Base-by-base conservation (phyloP, 2,888 invertebrate species). In the Anoplius nigerrimus region DNA sequence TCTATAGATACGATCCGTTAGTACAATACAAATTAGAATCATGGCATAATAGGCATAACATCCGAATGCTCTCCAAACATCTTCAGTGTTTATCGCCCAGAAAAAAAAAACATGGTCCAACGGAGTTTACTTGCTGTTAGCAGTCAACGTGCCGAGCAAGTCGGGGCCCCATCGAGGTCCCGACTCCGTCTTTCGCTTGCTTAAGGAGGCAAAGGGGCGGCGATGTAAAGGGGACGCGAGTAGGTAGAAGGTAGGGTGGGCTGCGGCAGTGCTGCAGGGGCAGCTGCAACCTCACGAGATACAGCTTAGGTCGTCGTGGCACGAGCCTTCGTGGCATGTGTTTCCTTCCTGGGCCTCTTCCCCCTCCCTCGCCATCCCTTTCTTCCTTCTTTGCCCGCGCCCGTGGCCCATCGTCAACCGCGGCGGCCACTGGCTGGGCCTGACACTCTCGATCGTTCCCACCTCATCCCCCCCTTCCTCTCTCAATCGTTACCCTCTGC, bases 241-340 rank as follows among this genome's bases (percentile, higher is more conserved):
- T 34, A 60, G 48, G 54, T 18, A 20, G 46, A 16, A 24, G 53
- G 56, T 57, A 46, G 45, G 64, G 73, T 69, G 75, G 72, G 79
- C 79, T 79, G 76, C 74, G 74, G 71, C 74, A 69, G 68, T 75
- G 79, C 75, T 76, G 79, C 79, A 72, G 71, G 68, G 75, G 79
- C 84, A 84, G 84, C 84, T 84, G 84, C 84, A 83, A 75, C 79
- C 74, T 80, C 69, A 79, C 81, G 75, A 82, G 83, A 84, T 82
- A 82, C 80, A 81, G 79, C 79, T 82, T 83, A 81, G 84, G 84
- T 83, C 84, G 84, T 80, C 78, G 85, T 84, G 87, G 87, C 87
- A 86, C 87, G 86, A 86, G 86, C 85, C 86, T 78, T 76, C 76
- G 76, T 79, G 81, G 83, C 86, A 85, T 86, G 84, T 85, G 86